These are phyloP conservation scores for Scaptomyza polygonia DNA, from an alignment of 2,888 invertebrate genomes.

Conservation along the genomic window DNA sequence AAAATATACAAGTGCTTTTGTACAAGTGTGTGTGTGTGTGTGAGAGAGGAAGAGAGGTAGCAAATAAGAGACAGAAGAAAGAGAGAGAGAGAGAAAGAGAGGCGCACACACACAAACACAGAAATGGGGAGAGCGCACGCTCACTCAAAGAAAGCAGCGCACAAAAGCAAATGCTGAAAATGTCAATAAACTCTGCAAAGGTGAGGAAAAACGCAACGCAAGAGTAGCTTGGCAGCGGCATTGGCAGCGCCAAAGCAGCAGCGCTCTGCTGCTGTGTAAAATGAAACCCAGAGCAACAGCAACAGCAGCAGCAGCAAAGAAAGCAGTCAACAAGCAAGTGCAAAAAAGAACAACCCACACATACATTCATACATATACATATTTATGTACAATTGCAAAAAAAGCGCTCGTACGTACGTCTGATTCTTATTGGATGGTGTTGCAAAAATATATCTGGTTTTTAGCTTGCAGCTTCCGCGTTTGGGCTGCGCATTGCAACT, in stretches of 20 bases:
- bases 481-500: slow-evolving; percentile 53
- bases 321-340: slow-evolving; percentile 71
- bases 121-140: slow-evolving; percentile 63
- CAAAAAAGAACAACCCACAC: slow-evolving; percentile 60
- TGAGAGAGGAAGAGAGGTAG: slow-evolving; percentile 35
- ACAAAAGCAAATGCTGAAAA: slow-evolving; percentile 77
- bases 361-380: slow-evolving; percentile 8
- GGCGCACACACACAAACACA: slow-evolving; percentile 22
- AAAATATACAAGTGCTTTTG: slow-evolving; percentile 48
- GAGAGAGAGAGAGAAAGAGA: slow-evolving; percentile 14
- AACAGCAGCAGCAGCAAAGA: slow-evolving; percentile 57
- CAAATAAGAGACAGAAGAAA: slow-evolving; percentile 10
- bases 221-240: slow-evolving; percentile 54
- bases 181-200: slow-evolving; percentile 81
- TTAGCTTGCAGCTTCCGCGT: slow-evolving; percentile 72
- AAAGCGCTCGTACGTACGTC: slow-evolving; percentile 59
- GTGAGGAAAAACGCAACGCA: slow-evolving; percentile 79
- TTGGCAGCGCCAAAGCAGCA: slow-evolving; percentile 20
- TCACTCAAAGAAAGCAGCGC: slow-evolving; percentile 70
- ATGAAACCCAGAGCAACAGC: slow-evolving; percentile 53
- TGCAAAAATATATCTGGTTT: slow-evolving; percentile 72
- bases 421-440: slow-evolving; percentile 67
- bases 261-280: slow-evolving; percentile 58
- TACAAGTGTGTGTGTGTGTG: slow-evolving; percentile 39
- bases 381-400: slow-evolving; percentile 32